phyloP scores from a whole-genome alignment of 2,113 vertebrate genomes.

The Crotalus tigris region DNA sequence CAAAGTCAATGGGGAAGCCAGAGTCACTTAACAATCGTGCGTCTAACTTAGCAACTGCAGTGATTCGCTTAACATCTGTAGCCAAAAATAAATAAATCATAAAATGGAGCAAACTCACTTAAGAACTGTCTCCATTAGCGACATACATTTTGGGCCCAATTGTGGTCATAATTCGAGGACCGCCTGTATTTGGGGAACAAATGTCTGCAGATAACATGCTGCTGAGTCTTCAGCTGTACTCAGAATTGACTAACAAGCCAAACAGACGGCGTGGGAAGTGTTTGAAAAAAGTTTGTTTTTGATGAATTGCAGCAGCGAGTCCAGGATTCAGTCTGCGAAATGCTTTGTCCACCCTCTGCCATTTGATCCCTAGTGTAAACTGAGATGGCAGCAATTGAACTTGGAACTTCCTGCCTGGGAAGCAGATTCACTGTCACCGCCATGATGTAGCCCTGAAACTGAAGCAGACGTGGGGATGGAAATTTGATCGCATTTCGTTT shows the following conservation, averaged over 20 bases:
- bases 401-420: neutral
- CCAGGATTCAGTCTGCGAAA: neutral
- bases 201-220: neutral
- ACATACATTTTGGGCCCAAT: too few species aligned
- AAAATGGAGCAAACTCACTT: too few species aligned
- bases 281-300: neutral
- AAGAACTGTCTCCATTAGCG: too few species aligned
- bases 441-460: neutral
- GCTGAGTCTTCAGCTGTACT: neutral
- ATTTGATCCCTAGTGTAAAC: neutral
- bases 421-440: neutral
- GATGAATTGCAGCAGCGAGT: neutral
- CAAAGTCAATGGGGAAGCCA: too few species aligned
- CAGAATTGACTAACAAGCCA: neutral
- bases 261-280: neutral
- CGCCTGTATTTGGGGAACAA: neutral
- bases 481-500: neutral
- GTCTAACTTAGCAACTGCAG: too few species aligned
- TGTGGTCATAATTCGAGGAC: too few species aligned
- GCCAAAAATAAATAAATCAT: too few species aligned
- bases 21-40: too few species aligned
- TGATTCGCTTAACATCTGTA: too few species aligned
- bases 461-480: neutral
- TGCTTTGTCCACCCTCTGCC: neutral
- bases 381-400: neutral